phyloP scores from a whole-genome alignment of 1,140 invertebrate genomes.

The Mycetomoellerius zeteki region DNA sequence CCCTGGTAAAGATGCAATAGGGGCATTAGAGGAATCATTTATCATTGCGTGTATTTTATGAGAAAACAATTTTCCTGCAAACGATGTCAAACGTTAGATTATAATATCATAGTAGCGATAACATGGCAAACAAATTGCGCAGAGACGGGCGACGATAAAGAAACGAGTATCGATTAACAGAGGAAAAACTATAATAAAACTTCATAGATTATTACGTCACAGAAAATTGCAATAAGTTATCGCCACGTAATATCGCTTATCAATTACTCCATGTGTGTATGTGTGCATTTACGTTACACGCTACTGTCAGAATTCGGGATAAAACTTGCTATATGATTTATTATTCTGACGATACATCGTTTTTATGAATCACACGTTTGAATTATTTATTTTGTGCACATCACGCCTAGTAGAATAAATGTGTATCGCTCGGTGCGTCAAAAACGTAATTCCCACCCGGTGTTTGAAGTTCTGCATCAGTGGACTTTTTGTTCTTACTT shows the following conservation, averaged over 20 bases:
- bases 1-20: conserved; percentile 28
- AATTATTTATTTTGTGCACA: conserved; percentile 27
- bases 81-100: conserved; percentile 13
- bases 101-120: conserved; percentile 7
- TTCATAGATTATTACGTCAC: neutral
- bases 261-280: neutral
- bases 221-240: neutral
- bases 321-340: neutral
- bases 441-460: conserved; percentile 31
- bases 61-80: conserved; percentile 14
- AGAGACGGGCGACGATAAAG: neutral
- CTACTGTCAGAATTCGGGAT: neutral
- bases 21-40: neutral
- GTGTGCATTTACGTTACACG: neutral
- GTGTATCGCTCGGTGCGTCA: conserved; percentile 7
- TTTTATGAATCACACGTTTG: conserved; percentile 28
- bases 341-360: conserved; percentile 4
- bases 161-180: neutral
- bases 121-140: neutral
- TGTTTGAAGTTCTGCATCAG: conserved; percentile 30
- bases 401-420: conserved; percentile 14
- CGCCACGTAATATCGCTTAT: neutral
- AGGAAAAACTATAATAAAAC: neutral
- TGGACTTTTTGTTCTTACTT: conserved; percentile 29
- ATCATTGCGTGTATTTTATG: conserved; percentile 30